phyloP scores from a whole-genome alignment of 2,113 vertebrate species.

The Halichoerus grypus region DNA sequence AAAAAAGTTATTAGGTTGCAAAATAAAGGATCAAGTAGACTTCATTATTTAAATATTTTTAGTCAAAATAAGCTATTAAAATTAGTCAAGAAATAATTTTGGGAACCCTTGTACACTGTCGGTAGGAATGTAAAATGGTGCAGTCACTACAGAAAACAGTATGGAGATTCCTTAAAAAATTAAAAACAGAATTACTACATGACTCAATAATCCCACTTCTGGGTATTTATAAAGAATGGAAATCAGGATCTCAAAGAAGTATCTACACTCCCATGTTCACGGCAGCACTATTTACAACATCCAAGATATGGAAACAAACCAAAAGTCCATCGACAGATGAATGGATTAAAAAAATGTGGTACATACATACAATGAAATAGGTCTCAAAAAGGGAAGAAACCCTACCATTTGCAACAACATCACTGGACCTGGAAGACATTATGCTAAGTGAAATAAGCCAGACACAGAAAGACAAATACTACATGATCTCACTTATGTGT shows the following conservation, averaged over 20 bases:
- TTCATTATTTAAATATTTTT: constrained; percentile 12
- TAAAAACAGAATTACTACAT: background rate
- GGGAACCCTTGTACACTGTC: background rate
- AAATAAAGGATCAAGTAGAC: background rate
- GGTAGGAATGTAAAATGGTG: background rate
- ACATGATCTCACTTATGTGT: background rate
- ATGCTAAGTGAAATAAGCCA: background rate
- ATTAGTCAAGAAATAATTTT: background rate
- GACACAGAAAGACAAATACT: background rate
- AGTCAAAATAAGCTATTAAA: constrained; percentile 38
- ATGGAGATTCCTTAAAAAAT: background rate
- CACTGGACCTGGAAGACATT: background rate
- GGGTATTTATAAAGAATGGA: background rate
- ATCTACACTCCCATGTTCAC: background rate
- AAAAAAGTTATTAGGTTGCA: background rate
- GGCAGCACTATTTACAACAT: background rate
- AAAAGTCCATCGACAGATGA: background rate
- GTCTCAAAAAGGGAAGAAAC: background rate
- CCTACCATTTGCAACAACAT: background rate
- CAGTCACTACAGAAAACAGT: background rate
- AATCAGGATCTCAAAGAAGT: background rate
- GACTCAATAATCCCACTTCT: background rate
- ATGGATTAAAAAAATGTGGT: background rate
- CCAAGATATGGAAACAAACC: background rate
- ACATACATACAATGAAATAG: background rate